Evolutionary conservation across 2,113 vertebrate species (phyloP).

Genomic region (Chroicocephalus ridibundus): DNA sequence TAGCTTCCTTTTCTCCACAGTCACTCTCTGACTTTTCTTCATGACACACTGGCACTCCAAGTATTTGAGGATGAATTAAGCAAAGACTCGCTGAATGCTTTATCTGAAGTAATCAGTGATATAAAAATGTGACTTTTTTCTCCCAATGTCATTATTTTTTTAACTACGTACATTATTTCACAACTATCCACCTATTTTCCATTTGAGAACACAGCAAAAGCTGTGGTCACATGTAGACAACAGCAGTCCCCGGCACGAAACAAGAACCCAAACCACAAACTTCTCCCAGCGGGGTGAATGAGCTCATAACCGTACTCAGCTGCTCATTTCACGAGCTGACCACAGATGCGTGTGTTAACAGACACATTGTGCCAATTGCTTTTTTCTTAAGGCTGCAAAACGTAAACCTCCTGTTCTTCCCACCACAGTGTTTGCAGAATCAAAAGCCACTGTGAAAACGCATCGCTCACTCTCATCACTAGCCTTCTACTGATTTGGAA

Average conservation of each 20-base stretch:
- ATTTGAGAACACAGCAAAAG: not conserved
- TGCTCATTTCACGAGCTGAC: not conserved
- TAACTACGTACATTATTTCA: not conserved
- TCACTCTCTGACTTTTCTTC: not conserved
- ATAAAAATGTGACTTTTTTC: rapidly evolving
- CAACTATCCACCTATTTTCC: not conserved
- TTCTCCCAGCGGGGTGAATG: not conserved
- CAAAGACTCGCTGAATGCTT: not conserved
- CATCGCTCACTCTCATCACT: rapidly evolving
- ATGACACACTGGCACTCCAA: rapidly evolving
- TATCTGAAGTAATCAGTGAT: not conserved
- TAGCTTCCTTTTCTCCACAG: not conserved
- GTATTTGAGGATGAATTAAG: not conserved
- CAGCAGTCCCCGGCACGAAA: not conserved
- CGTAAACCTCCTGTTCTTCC: not conserved
- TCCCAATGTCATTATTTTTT: not conserved
- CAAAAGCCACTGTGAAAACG: not conserved
- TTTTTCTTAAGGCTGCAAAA: not conserved
- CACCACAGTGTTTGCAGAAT: not conserved
- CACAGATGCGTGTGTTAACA: not conserved
- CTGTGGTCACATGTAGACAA: not conserved
- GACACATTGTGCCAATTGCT: not conserved
- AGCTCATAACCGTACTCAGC: rapidly evolving
- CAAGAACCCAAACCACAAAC: not conserved
- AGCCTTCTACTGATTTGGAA: not conserved